Conservation (phyloP, 2,797 vertebrate species). For the Falco berigora region DNA sequence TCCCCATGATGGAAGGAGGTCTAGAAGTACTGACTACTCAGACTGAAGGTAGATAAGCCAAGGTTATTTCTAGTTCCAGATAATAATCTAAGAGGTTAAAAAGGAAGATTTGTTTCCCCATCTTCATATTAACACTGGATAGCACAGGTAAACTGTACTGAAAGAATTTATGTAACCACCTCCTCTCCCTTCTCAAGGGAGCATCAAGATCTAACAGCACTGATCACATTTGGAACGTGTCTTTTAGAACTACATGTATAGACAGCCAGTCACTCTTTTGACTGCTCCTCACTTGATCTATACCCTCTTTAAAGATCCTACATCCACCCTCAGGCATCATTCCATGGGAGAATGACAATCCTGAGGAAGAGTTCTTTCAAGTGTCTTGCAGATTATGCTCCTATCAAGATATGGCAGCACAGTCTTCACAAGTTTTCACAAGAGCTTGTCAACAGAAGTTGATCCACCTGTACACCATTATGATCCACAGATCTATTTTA, state of each 20-base stretch:
- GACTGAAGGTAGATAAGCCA: neutral
- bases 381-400: neutral
- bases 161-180: neutral
- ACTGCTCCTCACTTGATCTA: neutral
- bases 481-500: neutral
- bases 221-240: neutral
- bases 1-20: accelerated
- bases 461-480: neutral
- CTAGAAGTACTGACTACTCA: neutral
- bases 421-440: neutral
- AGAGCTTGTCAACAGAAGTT: neutral
- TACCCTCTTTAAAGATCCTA: neutral
- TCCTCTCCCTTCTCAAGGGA: neutral
- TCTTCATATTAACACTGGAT: neutral
- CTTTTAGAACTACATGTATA: accelerated
- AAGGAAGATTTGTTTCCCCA: neutral
- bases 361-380: neutral
- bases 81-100: neutral
- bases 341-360: neutral
- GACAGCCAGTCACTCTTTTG: neutral
- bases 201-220: neutral
- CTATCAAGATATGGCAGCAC: neutral
- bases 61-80: neutral
- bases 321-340: neutral
- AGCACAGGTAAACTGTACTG: neutral